phyloP scores from a whole-genome alignment of 2,113 vertebrate species.

The Cranoglanis bouderius region DNA sequence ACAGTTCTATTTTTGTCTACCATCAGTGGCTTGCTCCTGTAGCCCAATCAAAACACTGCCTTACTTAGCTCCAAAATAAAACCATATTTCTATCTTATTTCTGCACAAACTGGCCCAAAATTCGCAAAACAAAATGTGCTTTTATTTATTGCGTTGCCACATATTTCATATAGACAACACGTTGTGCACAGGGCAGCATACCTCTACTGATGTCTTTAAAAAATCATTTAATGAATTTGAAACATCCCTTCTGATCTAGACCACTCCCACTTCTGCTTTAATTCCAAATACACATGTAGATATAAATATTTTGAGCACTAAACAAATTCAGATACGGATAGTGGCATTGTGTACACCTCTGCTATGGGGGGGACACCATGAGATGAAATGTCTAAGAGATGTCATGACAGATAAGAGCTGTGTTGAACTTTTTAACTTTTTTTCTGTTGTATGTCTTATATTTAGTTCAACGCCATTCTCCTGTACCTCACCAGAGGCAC shows the following conservation, averaged over 20 bases:
- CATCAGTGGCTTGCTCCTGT: neutral
- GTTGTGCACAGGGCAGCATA: no score
- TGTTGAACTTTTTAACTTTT: neutral
- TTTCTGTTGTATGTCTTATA: slow-evolving; percentile 19
- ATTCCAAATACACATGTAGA: neutral
- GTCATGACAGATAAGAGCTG: neutral
- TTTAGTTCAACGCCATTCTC: slow-evolving; percentile 84
- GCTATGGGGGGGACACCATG: neutral
- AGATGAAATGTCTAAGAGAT: neutral
- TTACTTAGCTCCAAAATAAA: neutral
- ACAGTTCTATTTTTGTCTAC: neutral
- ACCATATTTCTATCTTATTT: neutral
- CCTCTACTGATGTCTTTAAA: neutral
- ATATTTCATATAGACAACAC: neutral
- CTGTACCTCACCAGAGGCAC: slow-evolving; percentile 73
- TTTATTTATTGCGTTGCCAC: neutral
- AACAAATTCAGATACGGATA: neutral
- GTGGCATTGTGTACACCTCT: neutral
- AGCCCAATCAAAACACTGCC: neutral
- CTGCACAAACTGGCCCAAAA: neutral
- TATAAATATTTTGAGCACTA: neutral
- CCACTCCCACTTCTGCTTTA: neutral
- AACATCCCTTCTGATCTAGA: neutral
- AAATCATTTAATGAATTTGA: neutral
- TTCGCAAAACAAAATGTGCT: neutral